phyloP scores from a whole-genome alignment of 2,113 vertebrate species.

The Catharus minimus region DNA sequence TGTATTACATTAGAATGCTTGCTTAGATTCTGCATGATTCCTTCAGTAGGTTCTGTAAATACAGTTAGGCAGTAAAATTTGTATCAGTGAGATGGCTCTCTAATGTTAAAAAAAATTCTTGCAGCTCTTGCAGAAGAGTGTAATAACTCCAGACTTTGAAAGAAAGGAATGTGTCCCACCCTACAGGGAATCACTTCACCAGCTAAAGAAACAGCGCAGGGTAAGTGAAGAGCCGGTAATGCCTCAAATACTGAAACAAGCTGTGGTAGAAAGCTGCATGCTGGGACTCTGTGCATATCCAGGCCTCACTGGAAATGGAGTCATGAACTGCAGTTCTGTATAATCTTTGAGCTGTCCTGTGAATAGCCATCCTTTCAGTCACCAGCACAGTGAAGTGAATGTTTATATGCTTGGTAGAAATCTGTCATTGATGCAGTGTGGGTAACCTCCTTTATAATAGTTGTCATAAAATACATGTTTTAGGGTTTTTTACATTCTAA shows the following conservation, averaged over 20 bases:
- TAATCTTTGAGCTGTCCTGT: not conserved
- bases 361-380: not conserved
- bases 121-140: constrained; percentile 88
- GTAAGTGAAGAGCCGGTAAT: constrained; percentile 71
- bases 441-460: not conserved
- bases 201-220: constrained; percentile 83
- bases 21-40: not conserved
- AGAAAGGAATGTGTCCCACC: constrained; percentile 86
- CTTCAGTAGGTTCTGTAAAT: not conserved
- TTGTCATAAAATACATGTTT: not conserved
- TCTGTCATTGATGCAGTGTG: not conserved
- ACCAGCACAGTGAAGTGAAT: not conserved
- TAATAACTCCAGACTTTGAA: constrained; percentile 92
- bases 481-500: not conserved
- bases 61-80: not conserved
- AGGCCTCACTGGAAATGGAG: not conserved
- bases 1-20: not conserved
- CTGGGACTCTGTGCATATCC: not conserved
- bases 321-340: not conserved
- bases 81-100: not conserved
- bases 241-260: not conserved
- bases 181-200: constrained; percentile 82
- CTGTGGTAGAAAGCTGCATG: not conserved
- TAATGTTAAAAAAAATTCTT: constrained; percentile 5
- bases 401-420: not conserved